Evolutionary conservation across 1,140 invertebrate genomes (phyloP).

Genomic region (Drusus annulatus): DNA sequence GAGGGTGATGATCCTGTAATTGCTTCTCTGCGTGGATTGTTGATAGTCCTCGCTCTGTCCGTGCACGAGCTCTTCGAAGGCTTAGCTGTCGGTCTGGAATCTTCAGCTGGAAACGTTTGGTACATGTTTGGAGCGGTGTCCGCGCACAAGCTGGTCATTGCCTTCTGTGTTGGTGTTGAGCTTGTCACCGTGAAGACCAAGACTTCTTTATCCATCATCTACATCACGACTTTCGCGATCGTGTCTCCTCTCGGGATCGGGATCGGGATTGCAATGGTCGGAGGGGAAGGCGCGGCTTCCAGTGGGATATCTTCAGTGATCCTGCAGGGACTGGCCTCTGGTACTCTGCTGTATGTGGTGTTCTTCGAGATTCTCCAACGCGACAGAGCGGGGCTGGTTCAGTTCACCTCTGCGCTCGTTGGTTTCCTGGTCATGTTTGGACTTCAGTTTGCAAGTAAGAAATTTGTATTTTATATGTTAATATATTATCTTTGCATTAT

Average conservation of each 20-base stretch:
- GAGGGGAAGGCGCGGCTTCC: slow-evolving; percentile 70
- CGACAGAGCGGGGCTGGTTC: slow-evolving; percentile 81
- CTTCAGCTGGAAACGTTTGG: slow-evolving; percentile 79
- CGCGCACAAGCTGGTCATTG: slow-evolving; percentile 92
- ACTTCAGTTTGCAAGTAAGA: slow-evolving; percentile 83
- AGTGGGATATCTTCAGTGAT: slow-evolving; percentile 77
- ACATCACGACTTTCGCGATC: slow-evolving; percentile 84
- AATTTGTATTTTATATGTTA: no score
- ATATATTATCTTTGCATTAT: no score
- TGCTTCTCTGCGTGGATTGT: slow-evolving; percentile 79
- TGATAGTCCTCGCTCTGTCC: slow-evolving; percentile 89
- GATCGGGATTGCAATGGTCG: slow-evolving; percentile 76
- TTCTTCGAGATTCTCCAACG: slow-evolving; percentile 92
- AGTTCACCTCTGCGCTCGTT: slow-evolving; percentile 79
- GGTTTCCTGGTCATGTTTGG: slow-evolving; percentile 87
- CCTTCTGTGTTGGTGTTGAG: slow-evolving; percentile 88
- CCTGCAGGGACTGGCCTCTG: slow-evolving; percentile 88
- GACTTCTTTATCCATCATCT: slow-evolving; percentile 74
- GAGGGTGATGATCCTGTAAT: slow-evolving; percentile 74
- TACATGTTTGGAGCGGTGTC: slow-evolving; percentile 88
- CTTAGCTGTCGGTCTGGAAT: slow-evolving; percentile 88
- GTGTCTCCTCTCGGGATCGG: slow-evolving; percentile 87
- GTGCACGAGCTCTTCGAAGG: slow-evolving; percentile 95
- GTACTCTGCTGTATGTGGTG: slow-evolving; percentile 90
- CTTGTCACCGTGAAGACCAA: slow-evolving; percentile 79